Evolutionary conservation across 2,888 invertebrate species (phyloP), one percentile per base, ranked within the genome.

Genomic region (Carabus problematicus): DNA sequence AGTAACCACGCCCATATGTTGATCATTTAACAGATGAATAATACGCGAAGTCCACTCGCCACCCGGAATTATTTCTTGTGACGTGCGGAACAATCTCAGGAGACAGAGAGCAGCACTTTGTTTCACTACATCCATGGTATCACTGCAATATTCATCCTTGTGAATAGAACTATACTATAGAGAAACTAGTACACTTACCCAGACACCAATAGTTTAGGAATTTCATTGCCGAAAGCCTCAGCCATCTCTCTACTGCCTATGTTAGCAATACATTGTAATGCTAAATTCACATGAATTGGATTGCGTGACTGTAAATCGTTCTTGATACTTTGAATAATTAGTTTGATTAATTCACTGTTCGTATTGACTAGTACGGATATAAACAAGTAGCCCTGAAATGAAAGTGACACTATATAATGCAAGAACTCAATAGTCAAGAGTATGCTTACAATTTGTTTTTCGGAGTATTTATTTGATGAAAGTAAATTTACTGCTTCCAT

Each of bases 171-270:
- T 1, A 16, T 14, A 52, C 12, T 19, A 29, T n/a, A n/a, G 29
- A 56, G 8, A 56, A 56, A 56, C 29, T 18, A 9, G 16, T 52
- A 62, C 60, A 79, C 84, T 80, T 84, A 92, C 92, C 97, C 98
- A 71, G 98, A 98, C 43, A 99, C 98, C 72, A 99, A 89, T 64
- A 99, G 86, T 82, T 97, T 98, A 71, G 99, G 99, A 81, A 99
- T 97, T 82, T 99, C 99, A 76, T 92, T 93, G 64, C 96, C 95
- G 84, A 99, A 98, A 55, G 97, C 97, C 82, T 99, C 98, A n/a
- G 98, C 98, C 99, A 99, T 99, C 81, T 99, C 99, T 78, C 95
- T 92, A 81, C 97, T 97, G 70, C 99, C 99, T 82, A 99, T 98
- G 83, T 99, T 99, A 64, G 99, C 98, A 79, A 99, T 98, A 83